Base-by-base conservation (phyloP, 2,797 vertebrate species). In the Xenopus petersii region DNA sequence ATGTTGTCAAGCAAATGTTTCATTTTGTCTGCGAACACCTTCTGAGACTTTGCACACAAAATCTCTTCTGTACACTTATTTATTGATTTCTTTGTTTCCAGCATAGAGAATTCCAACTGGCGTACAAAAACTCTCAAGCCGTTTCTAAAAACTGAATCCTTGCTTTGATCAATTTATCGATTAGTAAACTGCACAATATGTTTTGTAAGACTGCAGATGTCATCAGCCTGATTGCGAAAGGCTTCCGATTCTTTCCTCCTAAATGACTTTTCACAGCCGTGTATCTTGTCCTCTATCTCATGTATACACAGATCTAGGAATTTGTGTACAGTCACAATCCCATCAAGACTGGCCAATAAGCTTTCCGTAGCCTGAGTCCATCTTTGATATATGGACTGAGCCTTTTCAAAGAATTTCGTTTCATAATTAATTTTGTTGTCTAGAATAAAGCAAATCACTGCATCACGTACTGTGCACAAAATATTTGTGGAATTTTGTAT, bases 121-220 rank as follows among this genome's bases (percentile, higher is more conserved):
- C 87, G 88, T 30, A 96, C 82, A 83, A 96, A 86, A 64, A 93
- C 94, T 76, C 94, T 83, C 63, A 98, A 90, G 11, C 96, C 94
- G 0, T 98, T 99, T 72, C 94, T 92, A 85, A 94, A 97, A 80
- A 98, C 89, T 42, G 96, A 96, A 72, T 96, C 89, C 0, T 90
- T 84, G 64, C 91, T 90, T 74, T 78, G 86, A 81, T 93, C 90
- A 80, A 96, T 78, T 0, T 90, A 87, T 68, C 89, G 90, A 82
- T 66, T 92, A 70, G 90, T 88, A 1, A 92, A 91, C 61, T 87
- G 89, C 11, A 85, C 81, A 63, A 92, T 83, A 82, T 93, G 89
- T 64, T 59, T 85, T 30, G 94, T 93, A 82, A 92, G 88, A 21
- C 81, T 82, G 0, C 82, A 81, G 9, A 98, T 83, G 63, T 71